Percentiles rank a stretch among this genome's conserved stretches.
Evolutionary conservation across 2,113 vertebrate species (phyloP).

Genomic region (Hylia prasina): DNA sequence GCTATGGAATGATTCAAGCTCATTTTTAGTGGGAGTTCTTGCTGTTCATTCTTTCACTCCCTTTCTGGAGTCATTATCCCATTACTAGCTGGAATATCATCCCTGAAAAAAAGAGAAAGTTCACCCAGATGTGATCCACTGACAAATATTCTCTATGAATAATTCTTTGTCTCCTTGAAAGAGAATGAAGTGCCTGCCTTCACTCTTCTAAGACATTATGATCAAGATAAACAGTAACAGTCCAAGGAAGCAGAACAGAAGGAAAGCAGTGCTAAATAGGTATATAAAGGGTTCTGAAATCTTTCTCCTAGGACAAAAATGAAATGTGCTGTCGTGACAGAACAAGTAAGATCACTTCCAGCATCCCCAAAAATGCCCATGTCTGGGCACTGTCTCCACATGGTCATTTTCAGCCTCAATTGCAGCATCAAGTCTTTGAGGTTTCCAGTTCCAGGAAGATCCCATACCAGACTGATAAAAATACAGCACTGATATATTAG

Average conservation of each 20-base stretch:
- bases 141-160: not conserved
- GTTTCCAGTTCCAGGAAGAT: not conserved
- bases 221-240: not conserved
- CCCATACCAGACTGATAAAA: not conserved
- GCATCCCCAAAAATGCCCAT: not conserved
- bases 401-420: not conserved
- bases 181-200: not conserved
- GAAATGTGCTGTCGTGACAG: rapidly evolving
- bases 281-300: not conserved
- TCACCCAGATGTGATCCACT: not conserved
- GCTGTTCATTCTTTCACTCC: not conserved
- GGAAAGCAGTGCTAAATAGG: not conserved
- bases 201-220: not conserved
- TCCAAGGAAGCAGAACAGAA: not conserved
- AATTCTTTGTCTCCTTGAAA: not conserved
- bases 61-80: not conserved
- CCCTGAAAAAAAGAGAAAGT: not conserved
- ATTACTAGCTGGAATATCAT: not conserved
- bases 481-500: not conserved
- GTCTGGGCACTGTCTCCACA: not conserved
- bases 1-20: not conserved
- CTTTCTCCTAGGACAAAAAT: not conserved
- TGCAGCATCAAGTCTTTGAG: not conserved
- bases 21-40: not conserved
- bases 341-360: not conserved